phyloP scores from a whole-genome alignment of 2,888 invertebrate genomes.

The Chydorus sphaericus region DNA sequence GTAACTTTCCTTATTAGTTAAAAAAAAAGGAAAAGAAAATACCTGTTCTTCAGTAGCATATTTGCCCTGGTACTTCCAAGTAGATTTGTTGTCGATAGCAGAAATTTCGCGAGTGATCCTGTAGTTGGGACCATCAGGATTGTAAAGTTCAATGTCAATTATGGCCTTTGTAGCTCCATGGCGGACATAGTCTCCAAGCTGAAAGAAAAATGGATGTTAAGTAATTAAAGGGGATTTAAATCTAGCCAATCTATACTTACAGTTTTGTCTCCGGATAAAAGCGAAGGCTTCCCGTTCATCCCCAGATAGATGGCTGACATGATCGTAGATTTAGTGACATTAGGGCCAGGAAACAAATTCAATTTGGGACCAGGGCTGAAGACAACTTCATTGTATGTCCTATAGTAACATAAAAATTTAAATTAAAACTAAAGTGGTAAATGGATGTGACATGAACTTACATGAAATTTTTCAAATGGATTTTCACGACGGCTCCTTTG shows the following conservation, averaged over 20 bases:
- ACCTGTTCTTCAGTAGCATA: not conserved
- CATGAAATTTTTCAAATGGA: conserved; percentile 21
- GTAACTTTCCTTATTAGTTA: no score
- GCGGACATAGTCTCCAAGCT: not conserved
- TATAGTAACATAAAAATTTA: conserved; percentile 29
- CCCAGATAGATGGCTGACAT: conserved; percentile 83
- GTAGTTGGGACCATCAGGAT: not conserved
- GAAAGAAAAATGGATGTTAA: no score
- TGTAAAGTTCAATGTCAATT: conserved; percentile 6
- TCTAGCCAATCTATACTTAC: no score
- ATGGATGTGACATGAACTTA: conserved; percentile 17
- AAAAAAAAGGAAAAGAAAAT: no score
- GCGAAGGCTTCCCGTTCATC: conserved; percentile 58
- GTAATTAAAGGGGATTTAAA: no score
- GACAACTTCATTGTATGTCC: conserved; percentile 58
- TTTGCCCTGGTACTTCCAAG: not conserved
- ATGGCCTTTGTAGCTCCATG: not conserved
- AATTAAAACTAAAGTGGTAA: no score
- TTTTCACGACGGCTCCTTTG: conserved; percentile 19
- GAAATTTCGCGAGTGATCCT: not conserved
- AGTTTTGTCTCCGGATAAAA: not conserved
- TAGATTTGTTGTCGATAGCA: not conserved
- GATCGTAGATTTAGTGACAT: conserved; percentile 88
- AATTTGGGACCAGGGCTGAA: conserved; percentile 56
- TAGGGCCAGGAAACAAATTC: conserved; percentile 83